Conservation (phyloP, 2,113 vertebrate species). For the Oncorhynchus kisutch region DNA sequence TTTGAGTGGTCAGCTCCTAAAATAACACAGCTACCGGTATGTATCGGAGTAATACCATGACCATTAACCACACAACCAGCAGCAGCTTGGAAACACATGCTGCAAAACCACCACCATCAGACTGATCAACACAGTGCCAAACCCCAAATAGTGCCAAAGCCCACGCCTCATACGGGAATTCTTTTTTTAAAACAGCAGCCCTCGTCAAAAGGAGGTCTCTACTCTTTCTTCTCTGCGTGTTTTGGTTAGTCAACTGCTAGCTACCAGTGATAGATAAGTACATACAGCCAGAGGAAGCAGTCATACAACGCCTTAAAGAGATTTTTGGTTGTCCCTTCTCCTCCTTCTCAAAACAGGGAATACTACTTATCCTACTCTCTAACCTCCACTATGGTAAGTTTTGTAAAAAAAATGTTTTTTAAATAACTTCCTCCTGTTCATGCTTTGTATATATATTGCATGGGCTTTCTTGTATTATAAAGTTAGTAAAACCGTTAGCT, state of each 20-base stretch:
- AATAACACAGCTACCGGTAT: too few species aligned
- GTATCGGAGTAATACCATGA: too few species aligned
- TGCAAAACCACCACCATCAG: too few species aligned
- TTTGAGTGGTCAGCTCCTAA: too few species aligned
- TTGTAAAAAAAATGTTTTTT: too few species aligned
- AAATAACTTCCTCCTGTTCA: not conserved
- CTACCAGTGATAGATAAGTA: not conserved
- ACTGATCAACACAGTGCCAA: too few species aligned
- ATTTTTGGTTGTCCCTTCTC: constrained; percentile 19
- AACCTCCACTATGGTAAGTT: not conserved
- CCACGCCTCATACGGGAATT: not conserved
- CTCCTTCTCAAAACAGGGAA: rapidly evolving
- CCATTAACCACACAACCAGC: too few species aligned
- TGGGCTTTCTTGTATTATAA: too few species aligned
- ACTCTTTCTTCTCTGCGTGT: not conserved
- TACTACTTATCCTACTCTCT: not conserved
- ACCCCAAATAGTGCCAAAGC: too few species aligned
- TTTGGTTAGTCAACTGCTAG: not conserved
- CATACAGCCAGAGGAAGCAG: constrained; percentile 43
- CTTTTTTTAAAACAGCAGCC: not conserved
- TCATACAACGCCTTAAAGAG: not conserved
- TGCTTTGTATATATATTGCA: not conserved
- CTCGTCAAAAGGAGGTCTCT: not conserved
- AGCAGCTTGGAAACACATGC: too few species aligned
- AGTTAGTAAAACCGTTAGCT: not conserved